A percentile compares a stretch with the other conserved stretches of the same genome.
Evolutionary conservation across 2,888 invertebrate genomes (phyloP).

Genomic region (Amphipoea oculea): DNA sequence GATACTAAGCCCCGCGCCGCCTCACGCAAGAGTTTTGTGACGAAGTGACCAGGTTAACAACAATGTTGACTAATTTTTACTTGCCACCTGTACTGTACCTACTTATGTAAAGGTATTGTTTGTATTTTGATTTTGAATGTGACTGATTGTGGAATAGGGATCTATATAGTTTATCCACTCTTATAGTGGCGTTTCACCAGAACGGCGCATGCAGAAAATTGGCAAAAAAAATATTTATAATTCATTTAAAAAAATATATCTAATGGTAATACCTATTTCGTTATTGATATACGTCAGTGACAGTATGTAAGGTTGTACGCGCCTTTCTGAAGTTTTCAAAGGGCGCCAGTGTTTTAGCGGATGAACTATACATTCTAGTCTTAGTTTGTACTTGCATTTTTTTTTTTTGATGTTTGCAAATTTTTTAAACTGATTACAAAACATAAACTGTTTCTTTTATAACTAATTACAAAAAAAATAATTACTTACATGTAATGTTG

Average conservation of each 20-base stretch:
- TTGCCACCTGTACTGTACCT: not conserved
- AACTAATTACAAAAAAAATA: too few species aligned
- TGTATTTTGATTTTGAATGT: slow-evolving; percentile 19
- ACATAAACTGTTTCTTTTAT: too few species aligned
- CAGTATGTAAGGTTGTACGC: not conserved
- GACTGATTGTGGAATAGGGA: slow-evolving; percentile 13
- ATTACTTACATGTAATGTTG: too few species aligned
- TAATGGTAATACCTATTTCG: not conserved
- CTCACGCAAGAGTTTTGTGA: slow-evolving; percentile 9
- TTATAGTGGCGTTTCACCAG: slow-evolving; percentile 2
- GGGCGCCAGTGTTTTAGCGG: not conserved
- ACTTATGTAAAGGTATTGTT: slow-evolving; percentile 1
- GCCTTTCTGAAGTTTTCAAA: not conserved
- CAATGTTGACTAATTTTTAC: not conserved
- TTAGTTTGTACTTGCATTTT: slow-evolving; percentile 9
- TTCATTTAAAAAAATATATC: not conserved
- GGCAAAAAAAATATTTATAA: not conserved
- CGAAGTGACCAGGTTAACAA: slow-evolving; percentile 21
- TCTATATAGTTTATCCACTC: not conserved
- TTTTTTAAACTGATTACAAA: not conserved
- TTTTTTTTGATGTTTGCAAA: not conserved
- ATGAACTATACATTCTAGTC: slow-evolving; percentile 8
- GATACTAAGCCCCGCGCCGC: not conserved
- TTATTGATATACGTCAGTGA: not conserved
- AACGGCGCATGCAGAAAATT: too few species aligned